Conservation (phyloP, 2,113 vertebrate genomes). For the Murina feae region DNA sequence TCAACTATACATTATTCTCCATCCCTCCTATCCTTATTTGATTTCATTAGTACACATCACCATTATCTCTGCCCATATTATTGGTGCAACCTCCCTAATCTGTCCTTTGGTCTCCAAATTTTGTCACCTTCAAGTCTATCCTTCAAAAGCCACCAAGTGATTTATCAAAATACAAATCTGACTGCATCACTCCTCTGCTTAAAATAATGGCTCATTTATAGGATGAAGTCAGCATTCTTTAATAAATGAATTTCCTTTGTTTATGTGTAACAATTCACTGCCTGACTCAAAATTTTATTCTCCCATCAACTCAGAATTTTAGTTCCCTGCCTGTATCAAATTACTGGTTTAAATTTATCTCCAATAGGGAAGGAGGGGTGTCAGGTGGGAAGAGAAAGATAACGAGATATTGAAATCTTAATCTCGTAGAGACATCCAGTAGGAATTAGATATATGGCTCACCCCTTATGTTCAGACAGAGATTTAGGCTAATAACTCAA, state of each 20-base stretch:
- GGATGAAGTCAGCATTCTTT: background rate
- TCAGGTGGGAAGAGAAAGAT: background rate
- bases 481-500: background rate
- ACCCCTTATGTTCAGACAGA: background rate
- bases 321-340: background rate
- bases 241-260: background rate
- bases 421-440: background rate
- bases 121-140: background rate
- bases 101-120: background rate
- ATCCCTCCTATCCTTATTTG: background rate
- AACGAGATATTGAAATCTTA: conserved; percentile 1
- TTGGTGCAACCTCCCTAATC: background rate
- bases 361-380: background rate
- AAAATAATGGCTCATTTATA: background rate
- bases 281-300: background rate
- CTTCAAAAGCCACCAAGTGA: background rate
- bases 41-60: background rate
- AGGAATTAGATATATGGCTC: background rate
- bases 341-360: too few relatives aligned
- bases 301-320: conserved; percentile 2
- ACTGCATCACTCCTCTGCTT: background rate
- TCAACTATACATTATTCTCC: background rate
- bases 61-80: background rate
- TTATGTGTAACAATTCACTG: background rate
- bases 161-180: background rate